Base-by-base conservation (phyloP, 2,888 invertebrate genomes). In the Alentia gelatinosa region DNA sequence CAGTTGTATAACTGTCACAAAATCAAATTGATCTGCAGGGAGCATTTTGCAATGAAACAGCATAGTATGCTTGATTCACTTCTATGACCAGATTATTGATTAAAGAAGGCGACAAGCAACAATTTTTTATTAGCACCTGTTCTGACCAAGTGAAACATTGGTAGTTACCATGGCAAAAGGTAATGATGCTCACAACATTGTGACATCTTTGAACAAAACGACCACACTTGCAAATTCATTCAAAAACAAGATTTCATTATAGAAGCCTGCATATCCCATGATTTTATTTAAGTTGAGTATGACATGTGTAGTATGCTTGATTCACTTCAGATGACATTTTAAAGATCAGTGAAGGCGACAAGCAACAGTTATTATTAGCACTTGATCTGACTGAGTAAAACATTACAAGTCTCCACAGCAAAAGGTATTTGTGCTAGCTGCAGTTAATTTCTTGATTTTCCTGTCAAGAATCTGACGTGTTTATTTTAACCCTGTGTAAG, bases 291-390 rank as follows among this genome's bases (percentile, higher is more conserved):
- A 30, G 23, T 75, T 30, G 7, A 33, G 15, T 75, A 75, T 33
- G 30, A 75, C 33, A 42, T 33, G 5, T 83, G 83, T 83, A 5
- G 30, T 26, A 39, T 23, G 37, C 63, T 88, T 33, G 88, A 63
- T 88, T 88, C 88, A 88, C 88, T 88, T 42, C 88, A 63, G 19
- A 3, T 35, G 15, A 33, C 63, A 88, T 42, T 63, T 33, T 39
- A n/a, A 30, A n/a, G 50, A 39, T 56, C 42, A n/a, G 23, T 19
- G 83, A 90, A 92, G 90, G 92, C 92, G 92, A 92, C 92, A 92
- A 91, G 50, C 79, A 30, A 42, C 86, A 89, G 39, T 90, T 47
- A 39, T 23, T 90, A 30, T 89, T 47, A 50, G 74, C 89, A 68
- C 40, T 50, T 9, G 37, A 35, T 50, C 50, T 42, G 63, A 47